A percentile compares a stretch with the other conserved stretches of the same genome.
Evolutionary conservation across 2,113 vertebrate species (phyloP).

Genomic region (Pyrgilauda ruficollis): DNA sequence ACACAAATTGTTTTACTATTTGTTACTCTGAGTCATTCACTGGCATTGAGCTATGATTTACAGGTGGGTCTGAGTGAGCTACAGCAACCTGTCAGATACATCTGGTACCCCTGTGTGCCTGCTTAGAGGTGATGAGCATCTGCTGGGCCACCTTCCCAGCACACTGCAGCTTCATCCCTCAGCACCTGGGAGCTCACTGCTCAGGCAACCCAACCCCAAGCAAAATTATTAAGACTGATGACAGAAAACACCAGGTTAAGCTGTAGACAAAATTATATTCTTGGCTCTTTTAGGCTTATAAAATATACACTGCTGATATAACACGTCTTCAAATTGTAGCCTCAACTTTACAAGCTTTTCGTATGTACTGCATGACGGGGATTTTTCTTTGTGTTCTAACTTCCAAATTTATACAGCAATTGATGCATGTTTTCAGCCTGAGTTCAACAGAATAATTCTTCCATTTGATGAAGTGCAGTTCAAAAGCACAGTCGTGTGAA

Average conservation of each 20-base stretch:
- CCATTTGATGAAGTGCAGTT: neutral
- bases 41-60: neutral
- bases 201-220: neutral
- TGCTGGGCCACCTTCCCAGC: neutral
- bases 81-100: neutral
- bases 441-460: neutral
- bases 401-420: neutral
- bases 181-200: neutral
- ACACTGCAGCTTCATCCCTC: neutral
- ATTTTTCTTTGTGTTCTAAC: neutral
- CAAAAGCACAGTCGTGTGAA: neutral
- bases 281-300: neutral
- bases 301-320: neutral
- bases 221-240: neutral
- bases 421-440: neutral
- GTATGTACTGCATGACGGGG: rapidly evolving
- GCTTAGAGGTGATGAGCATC: neutral
- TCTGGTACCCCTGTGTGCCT: neutral
- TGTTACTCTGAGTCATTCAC: neutral
- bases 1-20: neutral
- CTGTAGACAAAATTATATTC: neutral
- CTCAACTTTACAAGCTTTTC: neutral
- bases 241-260: neutral
- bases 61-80: neutral
- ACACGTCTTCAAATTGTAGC: neutral